phyloP scores from a whole-genome alignment of 2,888 invertebrate genomes.

The Holacanthella duospinosa region DNA sequence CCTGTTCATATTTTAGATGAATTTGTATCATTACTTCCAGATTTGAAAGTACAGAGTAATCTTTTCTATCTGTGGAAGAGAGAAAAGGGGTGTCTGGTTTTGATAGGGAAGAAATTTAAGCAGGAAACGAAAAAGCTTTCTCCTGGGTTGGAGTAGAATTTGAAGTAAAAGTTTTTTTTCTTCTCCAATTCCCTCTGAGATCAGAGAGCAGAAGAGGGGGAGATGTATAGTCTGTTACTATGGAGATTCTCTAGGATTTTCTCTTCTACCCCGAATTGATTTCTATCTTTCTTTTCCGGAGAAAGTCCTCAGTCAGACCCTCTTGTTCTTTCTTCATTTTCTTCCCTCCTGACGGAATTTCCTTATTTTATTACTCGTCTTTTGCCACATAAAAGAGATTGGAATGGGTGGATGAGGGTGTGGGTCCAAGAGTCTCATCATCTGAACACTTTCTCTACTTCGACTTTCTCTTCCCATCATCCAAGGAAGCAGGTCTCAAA shows the following conservation, averaged over 20 bases:
- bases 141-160: background rate
- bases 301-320: background rate
- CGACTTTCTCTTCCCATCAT: no score
- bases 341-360: conserved; percentile 17
- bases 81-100: background rate
- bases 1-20: background rate
- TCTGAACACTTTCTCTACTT: no score
- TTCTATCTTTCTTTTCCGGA: conserved; percentile 20
- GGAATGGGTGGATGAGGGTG: conserved; percentile 7
- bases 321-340: conserved; percentile 14
- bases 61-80: background rate
- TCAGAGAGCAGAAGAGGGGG: conserved; percentile 9
- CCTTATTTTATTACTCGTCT: conserved; percentile 38
- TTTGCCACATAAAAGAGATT: conserved; percentile 37
- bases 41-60: background rate
- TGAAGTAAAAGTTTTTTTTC: background rate
- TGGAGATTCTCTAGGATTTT: conserved; percentile 28
- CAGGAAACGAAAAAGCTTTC: background rate
- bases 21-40: background rate
- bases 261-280: conserved; percentile 31
- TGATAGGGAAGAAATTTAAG: background rate
- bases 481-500: background rate
- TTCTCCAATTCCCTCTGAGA: conserved; percentile 15
- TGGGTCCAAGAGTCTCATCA: background rate
- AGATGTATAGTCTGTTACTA: conserved; percentile 17